Conservation (phyloP, 2,113 vertebrate genomes). For the Pelobates fuscus region DNA sequence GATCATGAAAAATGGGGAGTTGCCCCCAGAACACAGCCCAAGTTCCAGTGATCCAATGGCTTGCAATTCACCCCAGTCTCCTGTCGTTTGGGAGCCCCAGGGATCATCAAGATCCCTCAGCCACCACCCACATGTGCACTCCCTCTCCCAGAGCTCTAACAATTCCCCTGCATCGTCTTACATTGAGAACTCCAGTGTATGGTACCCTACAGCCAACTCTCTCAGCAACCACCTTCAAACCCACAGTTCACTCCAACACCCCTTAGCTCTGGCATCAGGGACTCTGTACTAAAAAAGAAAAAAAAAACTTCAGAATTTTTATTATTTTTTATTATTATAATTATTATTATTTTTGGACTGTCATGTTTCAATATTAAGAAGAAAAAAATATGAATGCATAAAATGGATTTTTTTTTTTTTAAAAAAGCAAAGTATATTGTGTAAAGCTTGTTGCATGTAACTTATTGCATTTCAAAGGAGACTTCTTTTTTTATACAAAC, state of each 20-base stretch:
- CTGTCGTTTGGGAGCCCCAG: slow-evolving; percentile 98
- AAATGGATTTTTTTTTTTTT: slow-evolving; percentile 78
- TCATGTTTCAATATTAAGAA: slow-evolving; percentile 85
- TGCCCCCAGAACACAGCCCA: slow-evolving; percentile 95
- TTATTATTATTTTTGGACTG: slow-evolving; percentile 72
- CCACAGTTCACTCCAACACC: slow-evolving; percentile 91
- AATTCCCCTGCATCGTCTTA: slow-evolving; percentile 84
- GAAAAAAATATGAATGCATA: slow-evolving; percentile 87
- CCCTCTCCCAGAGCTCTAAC: slow-evolving; percentile 83
- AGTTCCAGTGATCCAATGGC: slow-evolving; percentile 99
- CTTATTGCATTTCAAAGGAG: slow-evolving; percentile 98
- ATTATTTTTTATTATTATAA: slow-evolving; percentile 1
- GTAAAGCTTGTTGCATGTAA: slow-evolving; percentile 99
- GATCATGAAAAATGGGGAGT: slow-evolving; percentile 98
- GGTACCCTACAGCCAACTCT: slow-evolving; percentile 83
- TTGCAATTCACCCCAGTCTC: slow-evolving; percentile 97
- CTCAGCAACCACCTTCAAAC: slow-evolving; percentile 88
- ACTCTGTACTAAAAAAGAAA: slow-evolving; percentile 91
- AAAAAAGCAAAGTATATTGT: slow-evolving; percentile 87
- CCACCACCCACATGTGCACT: slow-evolving; percentile 79
- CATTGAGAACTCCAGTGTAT: slow-evolving; percentile 88
- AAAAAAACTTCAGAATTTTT: slow-evolving; percentile 53
- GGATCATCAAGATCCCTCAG: slow-evolving; percentile 80
- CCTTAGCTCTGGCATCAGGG: slow-evolving; percentile 92
- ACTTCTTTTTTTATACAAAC: slow-evolving; percentile 74